Evolutionary conservation across 1,140 invertebrate species (phyloP), one percentile per base, ranked within the genome.

Genomic region (Aporrectodea caliginosa): DNA sequence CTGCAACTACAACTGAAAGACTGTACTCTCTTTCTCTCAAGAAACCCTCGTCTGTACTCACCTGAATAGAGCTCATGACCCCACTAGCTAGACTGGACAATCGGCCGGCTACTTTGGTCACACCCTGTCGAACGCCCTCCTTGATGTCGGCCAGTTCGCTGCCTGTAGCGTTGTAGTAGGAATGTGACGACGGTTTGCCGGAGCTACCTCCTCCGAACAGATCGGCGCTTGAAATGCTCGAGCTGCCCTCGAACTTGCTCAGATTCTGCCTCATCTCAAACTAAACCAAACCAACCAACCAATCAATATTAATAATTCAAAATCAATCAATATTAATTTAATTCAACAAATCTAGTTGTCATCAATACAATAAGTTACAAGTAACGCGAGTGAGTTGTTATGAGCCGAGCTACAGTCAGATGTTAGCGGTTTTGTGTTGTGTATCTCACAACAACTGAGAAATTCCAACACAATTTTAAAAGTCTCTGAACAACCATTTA

Each of bases 41-140:
- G 43, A 58, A 58, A 58, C 22, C 43, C n/a, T n/a, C 6, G 43
- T 58, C 43, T 12, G 6, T 58, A 22, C 6, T 58, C 27, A 89
- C 95, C 91, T 97, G 95, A 85, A 98, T 90, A 81, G 94, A 95
- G 78, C 92, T 93, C 91, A 98, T 96, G 1, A 98, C 93, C 82
- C 95, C 95, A 90, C 94, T 98, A 77, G 97, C 96, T 79, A 99
- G 89, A 79, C 92, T 95, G 83, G 96, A 98, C 16, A 99, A 88
- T 85, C 93, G 93, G 2, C 95, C 96, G 35, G 97, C 97, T 79
- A 99, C 96, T 90, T 97, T 98, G 78, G 94, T 95, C 35, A 99
- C 96, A 77, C 97, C 97, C 88, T 97, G 94, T 83, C 93, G 92
- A 6, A 99, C 95, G 83, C 95, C 96, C 89, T 99, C 97, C 86